Evolutionary conservation across 2,797 vertebrate species (phyloP).

Genomic region (Cryptoblepharus egeriae): DNA sequence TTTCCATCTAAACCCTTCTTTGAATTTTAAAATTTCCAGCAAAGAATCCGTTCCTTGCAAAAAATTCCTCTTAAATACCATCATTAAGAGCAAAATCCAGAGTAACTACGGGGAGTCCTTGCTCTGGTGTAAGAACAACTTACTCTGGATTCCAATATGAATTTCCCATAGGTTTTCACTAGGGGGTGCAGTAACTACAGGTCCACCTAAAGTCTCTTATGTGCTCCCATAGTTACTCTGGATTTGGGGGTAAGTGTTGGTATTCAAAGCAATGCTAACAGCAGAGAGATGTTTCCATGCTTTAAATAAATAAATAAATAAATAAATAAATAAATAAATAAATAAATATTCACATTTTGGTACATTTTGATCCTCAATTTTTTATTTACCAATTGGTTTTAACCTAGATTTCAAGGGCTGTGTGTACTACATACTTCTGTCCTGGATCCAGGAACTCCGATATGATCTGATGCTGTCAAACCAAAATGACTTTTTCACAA

Average conservation of each 20-base stretch:
- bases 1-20: slow-evolving; percentile 60
- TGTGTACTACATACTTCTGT: neutral
- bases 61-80: slow-evolving; percentile 59
- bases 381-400: slow-evolving; percentile 57
- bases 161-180: too few species aligned
- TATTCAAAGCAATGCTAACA: too few species aligned
- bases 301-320: too few species aligned
- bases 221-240: too few species aligned
- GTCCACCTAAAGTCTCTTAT: too few species aligned
- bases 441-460: neutral
- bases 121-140: too few species aligned
- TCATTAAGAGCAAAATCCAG: too few species aligned
- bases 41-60: slow-evolving; percentile 54
- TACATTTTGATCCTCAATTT: slow-evolving; percentile 55
- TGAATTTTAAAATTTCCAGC: slow-evolving; percentile 51
- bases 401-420: slow-evolving; percentile 54
- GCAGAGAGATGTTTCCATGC: slow-evolving; percentile 60
- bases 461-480: neutral
- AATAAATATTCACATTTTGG: slow-evolving; percentile 57
- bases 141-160: too few species aligned
- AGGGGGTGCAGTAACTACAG: too few species aligned
- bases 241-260: too few species aligned
- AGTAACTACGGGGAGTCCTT: too few species aligned
- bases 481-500: neutral
- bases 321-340: too few species aligned